These are phyloP conservation scores for Achroia grisella DNA, from an alignment of 1,140 invertebrate species.

Conservation along the genomic window DNA sequence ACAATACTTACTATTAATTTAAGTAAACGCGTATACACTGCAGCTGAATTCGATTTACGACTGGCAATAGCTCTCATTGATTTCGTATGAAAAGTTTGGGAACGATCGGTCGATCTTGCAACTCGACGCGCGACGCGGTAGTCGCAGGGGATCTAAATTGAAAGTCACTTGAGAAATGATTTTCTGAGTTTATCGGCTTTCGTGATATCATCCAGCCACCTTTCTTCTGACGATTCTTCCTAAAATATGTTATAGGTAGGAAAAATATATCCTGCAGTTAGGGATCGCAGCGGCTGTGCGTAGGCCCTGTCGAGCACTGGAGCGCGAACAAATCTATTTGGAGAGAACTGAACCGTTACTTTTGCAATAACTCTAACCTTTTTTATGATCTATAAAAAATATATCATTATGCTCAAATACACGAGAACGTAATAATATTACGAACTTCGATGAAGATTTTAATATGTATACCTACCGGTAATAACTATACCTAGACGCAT, in stretches of 20 bases:
- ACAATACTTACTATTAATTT: not conserved
- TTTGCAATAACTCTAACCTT: no score
- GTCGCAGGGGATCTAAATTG: slow-evolving; percentile 22
- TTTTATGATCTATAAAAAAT: no score
- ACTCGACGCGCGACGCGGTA: not conserved
- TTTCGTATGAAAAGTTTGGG: slow-evolving; percentile 11
- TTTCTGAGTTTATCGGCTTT: slow-evolving; percentile 15
- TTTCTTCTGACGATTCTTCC: not conserved
- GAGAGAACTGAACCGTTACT: no score
- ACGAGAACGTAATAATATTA: not conserved
- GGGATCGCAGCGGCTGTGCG: no score
- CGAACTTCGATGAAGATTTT: no score
- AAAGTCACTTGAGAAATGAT: slow-evolving; percentile 40
- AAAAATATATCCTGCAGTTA: not conserved
- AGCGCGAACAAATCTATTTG: no score
- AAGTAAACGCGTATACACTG: not conserved
- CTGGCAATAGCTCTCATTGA: not conserved
- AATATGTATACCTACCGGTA: no score
- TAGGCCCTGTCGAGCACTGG: no score
- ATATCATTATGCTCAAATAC: slow-evolving; percentile 2
- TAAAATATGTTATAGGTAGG: not conserved
- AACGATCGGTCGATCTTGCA: slow-evolving; percentile 6
- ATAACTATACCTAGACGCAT: no score
- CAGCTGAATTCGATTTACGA: slow-evolving; percentile 1
- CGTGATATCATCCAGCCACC: not conserved